Conservation (phyloP, 2,113 vertebrate species). For the Noctilio leporinus region DNA sequence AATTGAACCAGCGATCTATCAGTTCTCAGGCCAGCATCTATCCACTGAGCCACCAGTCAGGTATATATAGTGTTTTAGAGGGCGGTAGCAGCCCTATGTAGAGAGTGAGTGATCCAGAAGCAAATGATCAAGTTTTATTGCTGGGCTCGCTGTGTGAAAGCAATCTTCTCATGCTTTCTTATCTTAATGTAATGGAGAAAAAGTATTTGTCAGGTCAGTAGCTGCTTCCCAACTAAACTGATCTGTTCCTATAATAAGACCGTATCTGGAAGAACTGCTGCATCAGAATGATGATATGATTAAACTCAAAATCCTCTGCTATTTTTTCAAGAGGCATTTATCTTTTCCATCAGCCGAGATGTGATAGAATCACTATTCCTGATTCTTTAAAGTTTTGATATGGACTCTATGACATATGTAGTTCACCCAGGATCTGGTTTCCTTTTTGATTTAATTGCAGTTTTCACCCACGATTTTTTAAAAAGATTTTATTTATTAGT, state of each 20-base stretch:
- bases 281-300: not conserved
- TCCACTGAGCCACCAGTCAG: too few relatives aligned
- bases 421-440: not conserved
- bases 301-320: not conserved
- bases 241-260: not conserved
- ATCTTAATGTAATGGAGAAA: slow-evolving; percentile 16
- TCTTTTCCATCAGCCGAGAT: not conserved
- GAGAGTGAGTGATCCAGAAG: not conserved
- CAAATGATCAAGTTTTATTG: not conserved
- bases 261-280: not conserved
- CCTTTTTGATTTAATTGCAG: not conserved
- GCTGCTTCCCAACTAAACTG: not conserved
- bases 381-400: not conserved
- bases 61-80: not conserved
- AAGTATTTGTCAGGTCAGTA: not conserved
- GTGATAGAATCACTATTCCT: not conserved
- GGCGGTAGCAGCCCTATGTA: not conserved
- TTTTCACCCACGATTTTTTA: not conserved
- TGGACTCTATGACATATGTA: not conserved
- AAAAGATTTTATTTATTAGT: too few relatives aligned
- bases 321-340: not conserved
- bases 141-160: not conserved
- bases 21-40: too few relatives aligned
- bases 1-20: too few relatives aligned
- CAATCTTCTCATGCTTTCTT: not conserved